phyloP scores from a whole-genome alignment of 2,113 vertebrate genomes.

The Xiphorhynchus elegans region DNA sequence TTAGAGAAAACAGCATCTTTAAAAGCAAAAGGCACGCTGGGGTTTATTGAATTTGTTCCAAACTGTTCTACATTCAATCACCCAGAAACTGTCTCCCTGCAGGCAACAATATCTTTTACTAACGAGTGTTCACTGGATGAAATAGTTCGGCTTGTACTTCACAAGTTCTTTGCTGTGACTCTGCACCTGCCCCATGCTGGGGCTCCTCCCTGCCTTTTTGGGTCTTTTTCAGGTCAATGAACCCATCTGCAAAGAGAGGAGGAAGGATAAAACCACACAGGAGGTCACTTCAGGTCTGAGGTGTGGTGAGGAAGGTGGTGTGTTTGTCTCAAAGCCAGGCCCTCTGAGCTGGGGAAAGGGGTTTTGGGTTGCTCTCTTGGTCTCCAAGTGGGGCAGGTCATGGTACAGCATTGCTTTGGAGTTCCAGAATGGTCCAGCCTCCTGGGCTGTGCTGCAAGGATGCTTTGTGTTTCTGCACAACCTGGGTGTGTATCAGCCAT shows the following conservation, averaged over 20 bases:
- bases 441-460: fast-evolving
- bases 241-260: neutral
- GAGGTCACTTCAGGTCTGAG: neutral
- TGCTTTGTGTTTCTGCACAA: fast-evolving
- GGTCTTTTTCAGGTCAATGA: neutral
- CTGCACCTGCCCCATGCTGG: neutral
- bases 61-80: conserved; percentile 20
- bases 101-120: conserved; percentile 1
- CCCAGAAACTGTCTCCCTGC: conserved; percentile 31
- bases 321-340: neutral
- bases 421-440: neutral
- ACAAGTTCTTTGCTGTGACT: neutral
- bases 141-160: neutral
- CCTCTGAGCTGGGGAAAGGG: neutral
- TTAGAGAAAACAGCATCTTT: neutral
- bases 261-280: fast-evolving
- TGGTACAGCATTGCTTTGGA: neutral
- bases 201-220: neutral
- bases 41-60: conserved; percentile 41
- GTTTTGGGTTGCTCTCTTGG: neutral
- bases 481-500: fast-evolving
- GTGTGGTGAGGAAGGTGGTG: neutral
- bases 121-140: neutral
- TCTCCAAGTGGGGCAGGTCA: neutral
- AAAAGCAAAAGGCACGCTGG: neutral